A percentile compares a stretch with the other conserved stretches of the same genome.
phyloP scores from a whole-genome alignment of 2,797 vertebrate species.

The Chromis chromis region DNA sequence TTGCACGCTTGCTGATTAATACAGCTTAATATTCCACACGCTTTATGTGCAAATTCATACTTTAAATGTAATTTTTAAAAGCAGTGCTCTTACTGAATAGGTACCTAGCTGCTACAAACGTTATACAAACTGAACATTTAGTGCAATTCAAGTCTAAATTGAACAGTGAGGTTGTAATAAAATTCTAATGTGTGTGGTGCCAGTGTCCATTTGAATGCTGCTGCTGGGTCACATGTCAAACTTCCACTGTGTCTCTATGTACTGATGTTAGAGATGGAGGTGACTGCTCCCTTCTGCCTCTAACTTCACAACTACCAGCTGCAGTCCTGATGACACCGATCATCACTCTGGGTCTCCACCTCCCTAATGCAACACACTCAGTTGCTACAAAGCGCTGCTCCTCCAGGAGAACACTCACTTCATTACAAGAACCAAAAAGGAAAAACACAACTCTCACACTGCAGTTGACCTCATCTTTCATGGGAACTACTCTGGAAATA shows the following conservation, averaged over 20 bases:
- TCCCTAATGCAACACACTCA: slow-evolving; percentile 7
- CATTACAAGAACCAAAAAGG: neutral
- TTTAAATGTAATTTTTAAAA: neutral
- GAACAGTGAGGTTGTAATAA: neutral
- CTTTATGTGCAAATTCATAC: neutral
- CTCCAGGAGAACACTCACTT: neutral
- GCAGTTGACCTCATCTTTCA: slow-evolving; percentile 3
- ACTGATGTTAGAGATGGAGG: neutral
- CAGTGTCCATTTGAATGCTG: too few relatives aligned
- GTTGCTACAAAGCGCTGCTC: neutral
- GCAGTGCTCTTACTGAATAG: neutral
- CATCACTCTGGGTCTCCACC: neutral
- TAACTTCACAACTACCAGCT: neutral
- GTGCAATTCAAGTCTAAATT: neutral
- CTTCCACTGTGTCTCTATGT: neutral
- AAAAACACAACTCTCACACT: neutral
- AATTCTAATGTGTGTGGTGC: neutral
- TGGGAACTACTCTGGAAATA: neutral
- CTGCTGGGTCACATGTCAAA: neutral
- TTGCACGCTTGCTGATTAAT: neutral
- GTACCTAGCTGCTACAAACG: slow-evolving; percentile 1
- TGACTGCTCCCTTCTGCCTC: slow-evolving; percentile 15
- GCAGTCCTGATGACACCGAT: neutral
- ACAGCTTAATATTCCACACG: too few relatives aligned
- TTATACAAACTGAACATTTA: slow-evolving; percentile 1